Conservation (phyloP, 2,797 vertebrate genomes). For the Micropoecilia bifurca region DNA sequence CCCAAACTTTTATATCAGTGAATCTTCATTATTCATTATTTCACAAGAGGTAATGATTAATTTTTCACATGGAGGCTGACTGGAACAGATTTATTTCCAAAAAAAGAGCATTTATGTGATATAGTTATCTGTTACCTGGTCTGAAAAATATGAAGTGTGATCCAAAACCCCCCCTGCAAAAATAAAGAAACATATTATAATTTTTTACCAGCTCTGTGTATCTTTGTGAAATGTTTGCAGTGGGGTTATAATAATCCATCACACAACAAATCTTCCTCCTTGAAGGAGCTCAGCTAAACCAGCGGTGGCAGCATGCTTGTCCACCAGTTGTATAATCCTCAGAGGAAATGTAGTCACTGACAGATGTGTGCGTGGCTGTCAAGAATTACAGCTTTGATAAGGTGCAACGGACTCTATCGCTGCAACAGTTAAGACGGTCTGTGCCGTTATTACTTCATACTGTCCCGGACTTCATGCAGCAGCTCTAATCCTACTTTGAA, state of each 20-base stretch:
- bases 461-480: conserved; percentile 36
- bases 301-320: conserved; percentile 28
- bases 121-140: neutral
- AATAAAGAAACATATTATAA: neutral
- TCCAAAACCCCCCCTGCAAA: no score
- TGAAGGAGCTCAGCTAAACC: conserved; percentile 22
- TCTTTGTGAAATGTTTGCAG: conserved; percentile 23
- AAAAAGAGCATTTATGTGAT: neutral
- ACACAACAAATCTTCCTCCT: conserved; percentile 31
- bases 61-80: neutral
- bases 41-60: neutral
- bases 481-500: conserved; percentile 43
- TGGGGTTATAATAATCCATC: conserved; percentile 49
- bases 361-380: conserved; percentile 67
- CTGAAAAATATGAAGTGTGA: neutral
- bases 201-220: neutral
- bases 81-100: neutral
- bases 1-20: neutral
- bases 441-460: conserved; percentile 44
- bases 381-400: conserved; percentile 63
- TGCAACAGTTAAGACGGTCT: conserved; percentile 36
- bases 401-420: conserved; percentile 63
- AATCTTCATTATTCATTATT: neutral
- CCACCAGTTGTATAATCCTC: conserved; percentile 54
- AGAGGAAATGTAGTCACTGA: conserved; percentile 55